Conservation (phyloP, 2,797 vertebrate genomes). For the Tinamus major region DNA sequence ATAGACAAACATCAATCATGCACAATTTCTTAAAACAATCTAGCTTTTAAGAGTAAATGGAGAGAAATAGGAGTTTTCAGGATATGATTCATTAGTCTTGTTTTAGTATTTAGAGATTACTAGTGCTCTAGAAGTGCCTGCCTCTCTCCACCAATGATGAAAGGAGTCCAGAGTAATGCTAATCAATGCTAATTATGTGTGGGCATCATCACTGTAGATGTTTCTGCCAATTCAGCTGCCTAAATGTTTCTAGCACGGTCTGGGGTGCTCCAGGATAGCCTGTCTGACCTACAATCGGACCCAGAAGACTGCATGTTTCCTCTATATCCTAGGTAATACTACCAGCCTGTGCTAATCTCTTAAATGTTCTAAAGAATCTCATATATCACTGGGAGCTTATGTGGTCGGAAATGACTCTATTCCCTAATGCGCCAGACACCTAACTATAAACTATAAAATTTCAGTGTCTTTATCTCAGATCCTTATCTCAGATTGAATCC, state of each 20-base stretch:
- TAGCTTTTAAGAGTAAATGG: no score
- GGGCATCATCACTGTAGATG: no score
- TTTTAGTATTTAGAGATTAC: no score
- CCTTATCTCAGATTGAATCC: not conserved
- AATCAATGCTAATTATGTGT: no score
- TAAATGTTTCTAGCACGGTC: not conserved
- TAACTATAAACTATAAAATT: no score
- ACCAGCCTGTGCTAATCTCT: not conserved
- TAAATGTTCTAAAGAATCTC: not conserved
- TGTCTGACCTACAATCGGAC: not conserved
- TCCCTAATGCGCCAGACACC: not conserved
- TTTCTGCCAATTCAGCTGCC: not conserved
- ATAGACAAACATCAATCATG: not conserved
- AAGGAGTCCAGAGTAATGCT: no score
- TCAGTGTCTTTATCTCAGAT: not conserved
- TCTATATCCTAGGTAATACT: rapidly evolving
- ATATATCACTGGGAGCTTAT: rapidly evolving
- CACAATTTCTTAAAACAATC: no score
- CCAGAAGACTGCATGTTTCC: not conserved
- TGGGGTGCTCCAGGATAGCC: not conserved
- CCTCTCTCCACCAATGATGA: no score
- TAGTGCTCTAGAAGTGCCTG: no score
- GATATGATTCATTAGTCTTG: no score
- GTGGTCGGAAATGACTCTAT: not conserved
- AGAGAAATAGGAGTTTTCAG: no score